Evolutionary conservation across 2,113 vertebrate species (phyloP), one percentile per base, ranked within the genome.

Genomic region (Oncorhynchus tshawytscha): DNA sequence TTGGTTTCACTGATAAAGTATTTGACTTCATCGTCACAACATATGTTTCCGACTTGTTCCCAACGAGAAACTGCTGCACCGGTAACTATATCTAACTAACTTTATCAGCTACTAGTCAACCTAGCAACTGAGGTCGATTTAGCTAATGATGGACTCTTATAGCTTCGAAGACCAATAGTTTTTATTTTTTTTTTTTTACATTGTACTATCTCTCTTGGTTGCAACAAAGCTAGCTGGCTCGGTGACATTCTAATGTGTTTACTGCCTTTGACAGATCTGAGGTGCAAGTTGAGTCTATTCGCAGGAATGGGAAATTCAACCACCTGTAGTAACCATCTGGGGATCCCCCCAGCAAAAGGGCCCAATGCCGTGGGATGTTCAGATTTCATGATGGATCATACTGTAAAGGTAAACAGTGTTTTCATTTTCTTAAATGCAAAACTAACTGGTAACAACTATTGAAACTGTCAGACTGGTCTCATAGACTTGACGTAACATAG

Each of bases 301-400:
- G 57, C 51, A 54, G 51, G 78, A 75, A 96, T 94, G 94, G 92
- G 91, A 49, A 94, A 87, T 45, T 45, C 39, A 45, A 45, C 2
- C 85, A 77, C 69, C 72, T 84, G 59, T 71, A 83, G 90, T 64
- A 45, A 12, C 39, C 90, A 86, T 3, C 88, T 93, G 29, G 90
- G 90, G 78, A 97, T 99, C 77, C 97, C 97, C 12, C 49, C 81
- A 77, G 95, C 94, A 68, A 97, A 94, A 74, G 97, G 97, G 3
- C 92, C 95, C 0, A 83, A 96, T 20, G 39, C 87, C 0, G 96
- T 98, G 66, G 96, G 97, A 39, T 98, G 96, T 77, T 94, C 95
- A 0, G 97, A 99, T 78, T 84, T 98, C 82, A 98, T 99, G 97
- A 93, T 94, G 86, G 92, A 94, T 77, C 89, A 95, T 72, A 94